Base-by-base conservation (phyloP, 2,888 invertebrate genomes). In the Ceratothoa steindachneri region DNA sequence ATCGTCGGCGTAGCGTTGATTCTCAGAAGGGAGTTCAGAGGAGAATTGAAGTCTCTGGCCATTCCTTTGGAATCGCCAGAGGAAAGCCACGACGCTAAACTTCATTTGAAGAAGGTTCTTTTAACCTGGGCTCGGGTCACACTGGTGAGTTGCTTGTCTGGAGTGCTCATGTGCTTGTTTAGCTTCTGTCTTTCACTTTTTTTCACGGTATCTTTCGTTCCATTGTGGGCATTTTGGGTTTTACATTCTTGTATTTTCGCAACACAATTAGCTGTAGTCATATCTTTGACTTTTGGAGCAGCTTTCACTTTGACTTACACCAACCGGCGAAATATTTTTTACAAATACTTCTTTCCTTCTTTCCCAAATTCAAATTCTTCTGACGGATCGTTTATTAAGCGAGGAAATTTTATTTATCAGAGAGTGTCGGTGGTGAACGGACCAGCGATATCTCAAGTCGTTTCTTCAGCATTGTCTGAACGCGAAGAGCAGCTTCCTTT, bases 401-500 rank as follows among this genome's bases (percentile, higher is more conserved):
- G 73, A n/a, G 67, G 73, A 4, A 73, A 69, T 41, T 70, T 67
- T 29, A 60, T 75, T 29, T 75, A 75, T 67, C 75, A 78, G 68
- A 73, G 78, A 73, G 78, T 78, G 31, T 78, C 78, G 4, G 75
- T 73, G 24, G 75, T 74, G 2, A 78, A 75, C 66, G 75, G 75
- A 19, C 72, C 73, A 2, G 75, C 73, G 52, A 75, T 75, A 30
- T 71, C 75, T 19, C 78, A 75, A 65, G 60, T 71, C 30, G 69
- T 73, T 5, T 64, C 74, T 15, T 71, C 71, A 28, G 29, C 71
- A 31, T 31, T 51, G 22, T 41, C 41, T 28, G 66, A 66, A 19
- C 41, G 31, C 2, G 71, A 65, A 9, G 71, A 71, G 19, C 60
- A 70, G 31, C n/a, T 2, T 60, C 19, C 19, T 24, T 7, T 60